Conservation (phyloP, 2,888 invertebrate genomes). For the Calameuta idolon region DNA sequence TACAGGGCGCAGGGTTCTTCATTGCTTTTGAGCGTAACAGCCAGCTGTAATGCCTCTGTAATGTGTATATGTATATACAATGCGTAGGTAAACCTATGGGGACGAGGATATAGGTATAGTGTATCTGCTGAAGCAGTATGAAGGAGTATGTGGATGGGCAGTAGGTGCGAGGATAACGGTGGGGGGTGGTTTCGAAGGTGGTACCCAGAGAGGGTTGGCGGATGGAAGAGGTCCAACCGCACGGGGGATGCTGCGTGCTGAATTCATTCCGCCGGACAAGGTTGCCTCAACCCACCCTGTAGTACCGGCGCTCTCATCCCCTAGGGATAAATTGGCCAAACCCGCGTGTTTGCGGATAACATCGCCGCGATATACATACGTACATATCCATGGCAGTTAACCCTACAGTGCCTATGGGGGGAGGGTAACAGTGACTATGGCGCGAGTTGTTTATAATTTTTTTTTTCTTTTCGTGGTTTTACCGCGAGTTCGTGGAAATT, state of each 20-base stretch:
- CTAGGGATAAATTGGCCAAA: conserved; percentile 65
- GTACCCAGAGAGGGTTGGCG: conserved; percentile 23
- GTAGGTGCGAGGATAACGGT: background rate
- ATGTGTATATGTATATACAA: background rate
- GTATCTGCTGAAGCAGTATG: conserved; percentile 6
- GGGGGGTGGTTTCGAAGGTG: background rate
- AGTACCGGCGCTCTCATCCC: conserved; percentile 51
- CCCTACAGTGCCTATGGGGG: too few relatives aligned
- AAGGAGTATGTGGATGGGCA: background rate
- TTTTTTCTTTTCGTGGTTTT: background rate
- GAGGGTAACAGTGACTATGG: too few relatives aligned
- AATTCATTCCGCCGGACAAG: conserved; percentile 64
- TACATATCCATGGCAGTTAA: conserved; percentile 27
- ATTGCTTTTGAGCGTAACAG: background rate
- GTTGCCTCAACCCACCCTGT: conserved; percentile 33
- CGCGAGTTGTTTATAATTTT: too few relatives aligned
- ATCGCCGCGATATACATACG: conserved; percentile 55
- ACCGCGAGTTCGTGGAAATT: background rate
- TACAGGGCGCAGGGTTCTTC: background rate
- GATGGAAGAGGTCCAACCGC: conserved; percentile 40
- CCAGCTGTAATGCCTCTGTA: background rate
- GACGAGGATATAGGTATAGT: conserved; percentile 18
- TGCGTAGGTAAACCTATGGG: background rate
- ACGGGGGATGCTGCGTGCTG: conserved; percentile 49
- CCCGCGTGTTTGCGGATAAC: conserved; percentile 65